Evolutionary conservation across 92 coral and sea anemone genomes (phyloP).

Genomic region (Zoanthus solanderi): DNA sequence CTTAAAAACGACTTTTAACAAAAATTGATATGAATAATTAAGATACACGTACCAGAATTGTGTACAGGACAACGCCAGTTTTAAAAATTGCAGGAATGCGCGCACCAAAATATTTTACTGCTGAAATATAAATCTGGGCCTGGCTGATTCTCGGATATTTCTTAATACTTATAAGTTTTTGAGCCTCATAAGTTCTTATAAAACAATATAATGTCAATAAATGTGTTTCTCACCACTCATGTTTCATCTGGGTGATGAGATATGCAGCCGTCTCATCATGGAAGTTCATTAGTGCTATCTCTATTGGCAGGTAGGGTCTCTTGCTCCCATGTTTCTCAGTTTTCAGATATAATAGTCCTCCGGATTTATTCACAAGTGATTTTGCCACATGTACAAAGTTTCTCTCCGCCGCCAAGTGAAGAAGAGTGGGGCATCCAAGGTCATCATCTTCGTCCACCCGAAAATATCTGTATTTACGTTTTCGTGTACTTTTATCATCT

Average conservation of each 20-base stretch:
- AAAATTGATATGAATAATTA: no score
- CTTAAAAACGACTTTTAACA: no score
- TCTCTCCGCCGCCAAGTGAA: constrained; percentile 89
- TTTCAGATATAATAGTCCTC: constrained; percentile 76
- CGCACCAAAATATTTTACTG: no score
- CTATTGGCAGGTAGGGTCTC: constrained; percentile 79
- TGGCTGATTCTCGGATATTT: no score
- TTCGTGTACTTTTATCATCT: constrained; percentile 64
- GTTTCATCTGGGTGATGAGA: constrained; percentile 92
- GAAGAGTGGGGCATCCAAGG: constrained; percentile 79
- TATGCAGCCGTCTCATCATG: constrained; percentile 89
- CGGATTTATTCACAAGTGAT: constrained; percentile 77
- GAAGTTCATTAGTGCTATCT: constrained; percentile 73
- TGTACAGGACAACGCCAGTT: no score
- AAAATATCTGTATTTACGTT: constrained; percentile 77
- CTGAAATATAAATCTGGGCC: no score
- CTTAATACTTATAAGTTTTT: no score
- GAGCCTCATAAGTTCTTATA: no score
- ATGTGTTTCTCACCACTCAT: constrained; percentile 84
- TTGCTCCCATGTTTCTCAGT: constrained; percentile 77
- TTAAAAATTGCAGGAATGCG: no score
- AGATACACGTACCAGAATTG: no score
- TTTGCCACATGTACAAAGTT: constrained; percentile 83
- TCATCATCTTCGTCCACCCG: constrained; percentile 90
- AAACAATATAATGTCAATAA: background rate